A percentile compares a stretch with the other conserved stretches of the same genome.
These are phyloP conservation scores for Pelochelys cantorii DNA, from an alignment of 2,797 vertebrate species.

Conservation along the genomic window DNA sequence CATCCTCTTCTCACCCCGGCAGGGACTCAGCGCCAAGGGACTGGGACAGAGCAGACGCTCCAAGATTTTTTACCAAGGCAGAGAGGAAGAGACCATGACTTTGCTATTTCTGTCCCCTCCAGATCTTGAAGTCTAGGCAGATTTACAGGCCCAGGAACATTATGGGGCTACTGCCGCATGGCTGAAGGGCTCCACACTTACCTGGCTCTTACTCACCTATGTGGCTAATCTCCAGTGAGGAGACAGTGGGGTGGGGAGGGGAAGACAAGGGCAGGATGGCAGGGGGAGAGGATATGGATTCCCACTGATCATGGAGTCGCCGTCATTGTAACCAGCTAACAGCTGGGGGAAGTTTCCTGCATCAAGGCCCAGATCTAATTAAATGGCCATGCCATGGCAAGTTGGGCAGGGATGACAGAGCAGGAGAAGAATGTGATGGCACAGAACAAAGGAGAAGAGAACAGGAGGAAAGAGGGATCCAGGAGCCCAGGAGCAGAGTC, in stretches of 20 bases:
- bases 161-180: not conserved
- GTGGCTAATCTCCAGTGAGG: conserved; percentile 27
- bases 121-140: not conserved
- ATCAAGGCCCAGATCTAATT: not conserved
- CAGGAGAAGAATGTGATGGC: not conserved
- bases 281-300: not conserved
- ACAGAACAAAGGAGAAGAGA: not conserved
- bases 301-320: not conserved
- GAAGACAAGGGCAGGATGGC: not conserved
- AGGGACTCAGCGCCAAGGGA: not conserved
- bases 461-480: not conserved
- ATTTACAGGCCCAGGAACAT: not conserved
- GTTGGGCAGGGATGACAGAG: rapidly evolving
- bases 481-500: conserved; percentile 68
- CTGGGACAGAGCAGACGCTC: not conserved
- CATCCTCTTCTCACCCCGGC: not conserved
- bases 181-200: conserved; percentile 61
- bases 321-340: not conserved
- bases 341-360: not conserved
- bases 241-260: conserved; percentile 60
- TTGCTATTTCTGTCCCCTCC: not conserved
- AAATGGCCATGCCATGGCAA: not conserved
- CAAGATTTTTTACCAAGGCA: not conserved
- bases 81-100: not conserved
- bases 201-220: conserved; percentile 78